Percentiles rank a stretch among this genome's conserved stretches.
Conservation (phyloP, 2,113 vertebrate species). For the Apistogramma diplotaenia region DNA sequence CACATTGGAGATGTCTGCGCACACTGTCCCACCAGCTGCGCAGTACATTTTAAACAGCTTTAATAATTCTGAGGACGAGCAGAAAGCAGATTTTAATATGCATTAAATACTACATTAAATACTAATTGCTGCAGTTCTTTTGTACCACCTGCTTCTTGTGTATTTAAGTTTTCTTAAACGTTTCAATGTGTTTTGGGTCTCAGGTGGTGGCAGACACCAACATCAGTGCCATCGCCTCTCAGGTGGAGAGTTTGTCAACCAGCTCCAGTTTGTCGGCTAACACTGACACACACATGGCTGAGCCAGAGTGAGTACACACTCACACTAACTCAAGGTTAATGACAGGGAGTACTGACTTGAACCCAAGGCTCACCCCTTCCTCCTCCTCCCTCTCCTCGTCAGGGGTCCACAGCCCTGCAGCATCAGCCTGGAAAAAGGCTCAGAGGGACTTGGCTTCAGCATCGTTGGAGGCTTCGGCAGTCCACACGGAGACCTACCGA, state of each 20-base stretch:
- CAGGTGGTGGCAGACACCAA: constrained; percentile 95
- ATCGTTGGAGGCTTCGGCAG: constrained; percentile 95
- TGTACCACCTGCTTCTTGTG: no score
- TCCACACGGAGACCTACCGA: constrained; percentile 95
- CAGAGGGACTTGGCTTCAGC: constrained; percentile 96
- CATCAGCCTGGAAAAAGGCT: constrained; percentile 92
- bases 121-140: no score
- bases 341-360: background rate
- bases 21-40: no score
- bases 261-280: constrained; percentile 69
- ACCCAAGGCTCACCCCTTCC: background rate
- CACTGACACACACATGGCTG: constrained; percentile 74
- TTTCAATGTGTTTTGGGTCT: background rate
- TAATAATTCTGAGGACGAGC: no score
- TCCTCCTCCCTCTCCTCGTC: background rate
- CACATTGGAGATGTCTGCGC: no score
- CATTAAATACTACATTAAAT: no score
- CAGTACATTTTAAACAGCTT: no score
- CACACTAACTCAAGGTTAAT: background rate
- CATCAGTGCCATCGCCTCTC: constrained; percentile 88
- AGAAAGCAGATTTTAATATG: no score
- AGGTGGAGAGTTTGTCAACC: constrained; percentile 86
- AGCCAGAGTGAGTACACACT: constrained; percentile 83
- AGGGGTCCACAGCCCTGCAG: constrained; percentile 84
- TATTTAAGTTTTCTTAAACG: no score